phyloP scores from a whole-genome alignment of 2,797 vertebrate genomes.

The Intellagama lesueurii region DNA sequence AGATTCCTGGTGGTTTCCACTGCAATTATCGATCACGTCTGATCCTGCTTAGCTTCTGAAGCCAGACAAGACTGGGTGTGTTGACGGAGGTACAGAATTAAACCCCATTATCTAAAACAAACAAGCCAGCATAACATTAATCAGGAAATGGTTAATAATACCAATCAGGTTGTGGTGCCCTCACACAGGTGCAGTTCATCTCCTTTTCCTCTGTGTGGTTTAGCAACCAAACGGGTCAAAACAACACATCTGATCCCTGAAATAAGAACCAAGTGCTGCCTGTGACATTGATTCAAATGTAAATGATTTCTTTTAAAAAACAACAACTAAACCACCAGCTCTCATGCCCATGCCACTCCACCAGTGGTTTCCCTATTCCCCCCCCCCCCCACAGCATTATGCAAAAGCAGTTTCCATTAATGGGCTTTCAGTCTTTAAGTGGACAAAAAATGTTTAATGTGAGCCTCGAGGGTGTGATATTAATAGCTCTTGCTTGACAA shows the following conservation, averaged over 20 bases:
- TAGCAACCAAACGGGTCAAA: background rate
- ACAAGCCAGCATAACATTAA: background rate
- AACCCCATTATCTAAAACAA: background rate
- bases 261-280: background rate
- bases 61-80: too few relatives aligned
- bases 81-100: background rate
- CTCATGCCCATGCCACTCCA: background rate
- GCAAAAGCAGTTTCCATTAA: slow-evolving; percentile 48
- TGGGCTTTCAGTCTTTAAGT: slow-evolving; percentile 46
- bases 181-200: background rate
- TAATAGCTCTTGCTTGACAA: slow-evolving; percentile 62
- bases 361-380: background rate
- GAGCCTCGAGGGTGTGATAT: slow-evolving; percentile 36
- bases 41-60: too few relatives aligned
- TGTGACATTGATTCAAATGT: slow-evolving; percentile 21
- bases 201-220: background rate
- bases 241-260: background rate
- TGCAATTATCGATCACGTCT: too few relatives aligned
- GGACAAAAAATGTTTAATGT: slow-evolving; percentile 58
- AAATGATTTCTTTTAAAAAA: background rate
- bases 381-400: slow-evolving; percentile 32
- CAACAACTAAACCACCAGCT: background rate
- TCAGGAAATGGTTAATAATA: background rate
- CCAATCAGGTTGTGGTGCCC: background rate
- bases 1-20: too few relatives aligned